Base-by-base conservation (phyloP, 1,140 invertebrate genomes). In the Drosophila eugracilis region DNA sequence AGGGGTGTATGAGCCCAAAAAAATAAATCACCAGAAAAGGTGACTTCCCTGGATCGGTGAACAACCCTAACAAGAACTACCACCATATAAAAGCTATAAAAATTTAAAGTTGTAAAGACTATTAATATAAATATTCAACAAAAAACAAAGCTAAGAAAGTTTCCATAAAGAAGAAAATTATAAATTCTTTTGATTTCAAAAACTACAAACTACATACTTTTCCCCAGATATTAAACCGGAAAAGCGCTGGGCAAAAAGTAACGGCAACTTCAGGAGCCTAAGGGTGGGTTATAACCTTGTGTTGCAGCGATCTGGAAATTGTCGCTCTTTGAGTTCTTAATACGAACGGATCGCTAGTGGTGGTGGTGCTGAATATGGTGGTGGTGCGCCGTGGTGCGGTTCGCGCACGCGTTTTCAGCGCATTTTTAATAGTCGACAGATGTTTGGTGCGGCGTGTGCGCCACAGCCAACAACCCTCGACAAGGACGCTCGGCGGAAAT, bases 361-460 rank as follows among this genome's bases (percentile, higher is more conserved):
- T 26, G 34, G n/a, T 21, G 44, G 19, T 47, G 42, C 22, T 66
- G 63, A 66, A 37, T 17, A 17, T 52, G 48, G 62, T 69, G 65
- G 59, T 71, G 79, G 69, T 77, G 74, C 54, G 59, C 19, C 24
- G 14, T 14, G 54, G 28, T 62, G 34, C 34, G 54, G 63, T 66
- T 66, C 62, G 78, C 86, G 81, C 83, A 90, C 86, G 85, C 85
- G 85, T 81, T 77, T 86, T 81, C 79, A 76, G 86, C 81, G 88
- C 75, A 81, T 60, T 90, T 80, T 85, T 90, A 90, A 90, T 90
- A 90, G 88, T 67, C 74, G 88, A 90, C 88, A 90, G 88, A 90
- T 90, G 88, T 90, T 90, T 63, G 78, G 71, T 58, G 32, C 55
- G 60, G 37, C 63, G 63, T 75, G 72, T 63, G 71, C 72, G 74